Base-by-base conservation (phyloP, 2,888 invertebrate species). In the Scaptodrosophila latifasciaeformis region DNA sequence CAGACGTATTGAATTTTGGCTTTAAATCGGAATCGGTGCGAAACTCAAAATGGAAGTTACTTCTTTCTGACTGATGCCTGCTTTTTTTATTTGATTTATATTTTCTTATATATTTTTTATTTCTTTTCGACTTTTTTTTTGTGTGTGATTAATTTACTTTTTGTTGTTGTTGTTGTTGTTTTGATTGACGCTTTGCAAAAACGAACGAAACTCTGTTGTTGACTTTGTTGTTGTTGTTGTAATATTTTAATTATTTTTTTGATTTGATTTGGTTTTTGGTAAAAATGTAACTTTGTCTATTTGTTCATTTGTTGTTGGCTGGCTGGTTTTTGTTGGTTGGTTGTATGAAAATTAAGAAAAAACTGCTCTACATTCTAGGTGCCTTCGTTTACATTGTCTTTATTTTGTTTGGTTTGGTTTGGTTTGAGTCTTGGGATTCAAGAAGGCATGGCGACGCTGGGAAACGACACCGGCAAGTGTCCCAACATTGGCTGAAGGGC, bases 1-100 rank as follows among this genome's bases (percentile, higher is more conserved):
- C 82, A 82, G 82, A 82, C 82, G 82, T 59, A n/a, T n/a, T 74
- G 80, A 34, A 76, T 79, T 70, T 75, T 81, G 68, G 76, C 49
- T 76, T 78, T 71, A 74, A 78, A 74, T 78, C 76, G 78, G 52
- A 74, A 76, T 61, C 69, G 76, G 69, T 75, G 64, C 69, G 68
- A 43, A 67, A 67, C 59, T 56, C 18, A 62, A 62, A 64, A 65
- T 54, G 59, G 47, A 77, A 62, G 55, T 60, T 52, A 42, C 47
- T 44, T 49, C 47, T 50, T 44, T 45, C 31, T 58, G 58, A 56
- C 31, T 57, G 53, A 37, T 46, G 35, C 43, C 49, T 67, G 57
- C 52, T 54, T 37, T 13, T 40, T 43, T 48, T 43, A 6, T 43
- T 47, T 31, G 30, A 24, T 43, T 43, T 75, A 74, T 43, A 17